A percentile compares a stretch with the other conserved stretches of the same genome.
Conservation (phyloP, 2,113 vertebrate genomes). For the Neodon shergylaensis region DNA sequence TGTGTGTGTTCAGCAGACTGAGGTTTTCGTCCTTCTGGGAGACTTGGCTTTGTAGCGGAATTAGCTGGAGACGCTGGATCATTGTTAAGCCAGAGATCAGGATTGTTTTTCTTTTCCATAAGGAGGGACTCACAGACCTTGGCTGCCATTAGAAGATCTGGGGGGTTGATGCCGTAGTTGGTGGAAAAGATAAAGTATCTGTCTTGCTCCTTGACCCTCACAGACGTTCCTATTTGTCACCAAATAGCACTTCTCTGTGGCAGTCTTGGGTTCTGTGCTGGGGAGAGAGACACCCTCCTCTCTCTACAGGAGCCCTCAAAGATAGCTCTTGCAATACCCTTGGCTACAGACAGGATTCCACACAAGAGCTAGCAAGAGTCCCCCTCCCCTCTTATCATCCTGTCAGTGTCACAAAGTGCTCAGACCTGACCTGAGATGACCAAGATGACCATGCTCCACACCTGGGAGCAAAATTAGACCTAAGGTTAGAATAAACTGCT, state of each 20-base stretch:
- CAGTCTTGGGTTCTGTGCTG: not conserved
- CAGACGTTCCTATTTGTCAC: not conserved
- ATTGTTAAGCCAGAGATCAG: not conserved
- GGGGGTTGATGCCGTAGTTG: not conserved
- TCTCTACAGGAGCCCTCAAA: not conserved
- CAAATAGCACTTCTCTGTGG: constrained; percentile 70
- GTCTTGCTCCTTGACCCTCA: not conserved
- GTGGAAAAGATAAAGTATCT: constrained; percentile 50
- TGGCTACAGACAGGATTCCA: not conserved
- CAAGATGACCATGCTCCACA: not conserved
- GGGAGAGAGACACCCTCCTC: not conserved
- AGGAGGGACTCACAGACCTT: not conserved
- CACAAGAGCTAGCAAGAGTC: no score
- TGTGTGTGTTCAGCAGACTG: not conserved
- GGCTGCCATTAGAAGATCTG: not conserved
- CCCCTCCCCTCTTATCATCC: not conserved
- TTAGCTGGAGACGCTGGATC: not conserved
- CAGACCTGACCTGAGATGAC: not conserved
- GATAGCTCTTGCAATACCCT: constrained; percentile 8
- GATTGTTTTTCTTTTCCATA: not conserved
- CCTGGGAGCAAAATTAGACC: not conserved
- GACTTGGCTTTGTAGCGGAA: not conserved
- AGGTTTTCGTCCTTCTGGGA: not conserved
- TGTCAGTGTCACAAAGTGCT: not conserved
- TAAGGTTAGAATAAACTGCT: not conserved